These are phyloP conservation scores for Suricata suricatta DNA, from an alignment of 2,113 vertebrate genomes.

Conservation along the genomic window DNA sequence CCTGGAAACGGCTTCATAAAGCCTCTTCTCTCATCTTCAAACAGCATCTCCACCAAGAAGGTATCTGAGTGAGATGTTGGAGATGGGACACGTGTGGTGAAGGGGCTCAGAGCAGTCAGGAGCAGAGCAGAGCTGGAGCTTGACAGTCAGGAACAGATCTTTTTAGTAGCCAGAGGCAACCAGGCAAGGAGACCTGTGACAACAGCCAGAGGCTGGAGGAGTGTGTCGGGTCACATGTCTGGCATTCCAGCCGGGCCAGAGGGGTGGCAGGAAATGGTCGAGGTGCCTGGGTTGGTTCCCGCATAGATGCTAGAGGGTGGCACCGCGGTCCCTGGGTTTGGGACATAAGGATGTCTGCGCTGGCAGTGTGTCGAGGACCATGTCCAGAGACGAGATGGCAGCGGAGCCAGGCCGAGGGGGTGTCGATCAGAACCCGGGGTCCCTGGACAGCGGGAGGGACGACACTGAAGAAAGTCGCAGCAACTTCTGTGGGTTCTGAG, in stretches of 20 bases:
- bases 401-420: neutral
- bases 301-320: no score
- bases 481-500: neutral
- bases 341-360: rapidly evolving
- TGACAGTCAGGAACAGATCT: neutral
- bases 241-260: neutral
- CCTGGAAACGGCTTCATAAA: neutral
- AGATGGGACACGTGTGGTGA: neutral
- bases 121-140: neutral
- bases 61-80: rapidly evolving
- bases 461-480: rapidly evolving
- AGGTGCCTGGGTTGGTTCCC: neutral
- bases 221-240: neutral
- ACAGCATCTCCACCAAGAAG: neutral
- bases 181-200: neutral
- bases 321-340: neutral
- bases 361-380: neutral
- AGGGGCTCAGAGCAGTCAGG: neutral
- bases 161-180: neutral
- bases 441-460: neutral
- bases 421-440: neutral
- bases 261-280: no score
- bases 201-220: neutral
- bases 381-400: neutral
- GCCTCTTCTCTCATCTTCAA: neutral